Conservation (phyloP, 2,797 vertebrate species). For the Stomatorhinus walkeri region DNA sequence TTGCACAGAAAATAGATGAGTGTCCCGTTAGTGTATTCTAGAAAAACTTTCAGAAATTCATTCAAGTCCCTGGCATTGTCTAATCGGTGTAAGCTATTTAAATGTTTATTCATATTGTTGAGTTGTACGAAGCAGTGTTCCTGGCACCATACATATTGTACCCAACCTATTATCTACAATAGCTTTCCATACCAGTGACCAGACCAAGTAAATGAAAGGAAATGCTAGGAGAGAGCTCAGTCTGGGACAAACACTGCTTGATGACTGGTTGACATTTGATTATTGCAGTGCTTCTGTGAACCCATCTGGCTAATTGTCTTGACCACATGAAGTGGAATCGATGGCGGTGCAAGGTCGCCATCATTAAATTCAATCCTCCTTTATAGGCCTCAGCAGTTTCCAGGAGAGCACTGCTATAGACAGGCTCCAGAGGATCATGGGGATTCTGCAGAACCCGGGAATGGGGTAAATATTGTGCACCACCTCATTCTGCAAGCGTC, state of each 20-base stretch:
- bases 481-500: not conserved
- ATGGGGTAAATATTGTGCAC: conserved; percentile 57
- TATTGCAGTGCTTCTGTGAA: not conserved
- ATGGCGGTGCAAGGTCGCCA: not conserved
- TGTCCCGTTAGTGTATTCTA: not conserved
- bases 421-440: conserved; percentile 74
- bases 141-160: not conserved
- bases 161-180: not conserved
- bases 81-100: not conserved
- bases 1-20: not conserved
- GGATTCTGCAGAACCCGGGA: conserved; percentile 68
- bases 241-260: not conserved
- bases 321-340: not conserved
- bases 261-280: not conserved
- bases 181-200: not conserved
- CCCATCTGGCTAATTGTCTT: not conserved
- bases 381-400: conserved; percentile 70
- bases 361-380: not conserved
- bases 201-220: not conserved
- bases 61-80: not conserved
- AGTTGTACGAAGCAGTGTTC: not conserved
- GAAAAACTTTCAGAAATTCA: not conserved
- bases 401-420: conserved; percentile 75
- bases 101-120: not conserved
- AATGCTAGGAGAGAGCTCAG: not conserved